phyloP scores from a whole-genome alignment of 2,888 invertebrate genomes.

The Antheraea yamamai region DNA sequence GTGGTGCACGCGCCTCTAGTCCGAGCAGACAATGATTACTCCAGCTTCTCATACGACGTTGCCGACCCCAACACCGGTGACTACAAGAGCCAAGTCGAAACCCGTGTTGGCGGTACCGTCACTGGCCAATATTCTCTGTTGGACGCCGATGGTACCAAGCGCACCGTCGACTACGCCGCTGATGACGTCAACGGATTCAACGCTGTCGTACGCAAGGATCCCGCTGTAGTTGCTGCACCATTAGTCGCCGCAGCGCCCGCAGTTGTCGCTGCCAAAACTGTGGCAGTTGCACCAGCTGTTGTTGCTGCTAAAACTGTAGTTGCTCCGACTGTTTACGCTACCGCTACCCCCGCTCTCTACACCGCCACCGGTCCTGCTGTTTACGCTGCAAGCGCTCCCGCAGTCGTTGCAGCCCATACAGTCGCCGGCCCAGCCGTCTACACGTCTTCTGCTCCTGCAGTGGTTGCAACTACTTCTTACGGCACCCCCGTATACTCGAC shows the following conservation, averaged over 20 bases:
- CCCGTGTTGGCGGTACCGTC: constrained; percentile 77
- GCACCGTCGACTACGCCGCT: constrained; percentile 81
- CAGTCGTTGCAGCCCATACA: constrained; percentile 38
- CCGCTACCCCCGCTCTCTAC: constrained; percentile 34
- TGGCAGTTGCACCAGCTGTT: constrained; percentile 37
- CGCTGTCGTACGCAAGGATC: constrained; percentile 80
- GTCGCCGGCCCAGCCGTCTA: constrained; percentile 39
- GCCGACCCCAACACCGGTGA: constrained; percentile 82
- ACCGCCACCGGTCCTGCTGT: constrained; percentile 21
- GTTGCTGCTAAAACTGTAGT: constrained; percentile 31
- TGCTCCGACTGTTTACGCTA: constrained; percentile 35
- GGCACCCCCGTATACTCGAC: constrained; percentile 35
- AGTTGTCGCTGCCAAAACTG: constrained; percentile 48
- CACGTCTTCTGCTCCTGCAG: constrained; percentile 29
- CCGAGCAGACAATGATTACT: constrained; percentile 74
- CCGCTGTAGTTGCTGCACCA: constrained; percentile 58
- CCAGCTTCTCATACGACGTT: constrained; percentile 81
- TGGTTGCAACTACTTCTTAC: constrained; percentile 30
- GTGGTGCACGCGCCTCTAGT: constrained; percentile 72
- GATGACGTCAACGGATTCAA: constrained; percentile 82
- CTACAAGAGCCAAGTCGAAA: constrained; percentile 81
- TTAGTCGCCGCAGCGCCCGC: constrained; percentile 41
- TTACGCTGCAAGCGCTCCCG: constrained; percentile 24
- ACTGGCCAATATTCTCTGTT: constrained; percentile 81
- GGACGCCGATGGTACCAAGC: constrained; percentile 80